Conservation (phyloP, 2,888 invertebrate genomes). For the Macrostomum cliftonense region DNA sequence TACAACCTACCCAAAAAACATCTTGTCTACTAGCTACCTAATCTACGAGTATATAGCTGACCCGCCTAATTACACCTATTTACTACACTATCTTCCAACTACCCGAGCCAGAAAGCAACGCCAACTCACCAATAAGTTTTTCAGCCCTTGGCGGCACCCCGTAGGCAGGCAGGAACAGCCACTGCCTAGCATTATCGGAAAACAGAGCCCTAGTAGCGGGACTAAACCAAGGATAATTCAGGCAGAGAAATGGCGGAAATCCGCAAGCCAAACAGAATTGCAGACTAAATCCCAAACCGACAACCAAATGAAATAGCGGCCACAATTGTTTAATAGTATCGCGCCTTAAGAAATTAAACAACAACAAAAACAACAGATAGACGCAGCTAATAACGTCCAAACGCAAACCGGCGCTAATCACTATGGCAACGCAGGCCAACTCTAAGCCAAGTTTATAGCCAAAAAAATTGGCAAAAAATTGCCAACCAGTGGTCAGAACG, state of each 20-base stretch:
- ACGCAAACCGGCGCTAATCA: slow-evolving; percentile 66
- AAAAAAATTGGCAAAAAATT: slow-evolving; percentile 76
- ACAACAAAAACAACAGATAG: slow-evolving; percentile 62
- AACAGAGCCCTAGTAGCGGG: no score
- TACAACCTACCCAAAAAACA: no score
- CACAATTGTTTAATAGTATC: slow-evolving; percentile 52
- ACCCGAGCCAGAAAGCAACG: no score
- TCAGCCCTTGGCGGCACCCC: slow-evolving; percentile 53
- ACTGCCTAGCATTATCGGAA: slow-evolving; percentile 52
- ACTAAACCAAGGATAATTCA: no score
- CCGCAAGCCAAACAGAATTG: no score
- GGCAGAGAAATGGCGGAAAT: no score
- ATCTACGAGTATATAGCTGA: no score
- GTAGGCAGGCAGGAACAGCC: slow-evolving; percentile 70
- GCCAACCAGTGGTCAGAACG: slow-evolving; percentile 54
- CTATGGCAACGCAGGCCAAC: slow-evolving; percentile 65
- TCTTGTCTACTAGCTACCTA: no score
- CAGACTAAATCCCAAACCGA: slow-evolving; percentile 26
- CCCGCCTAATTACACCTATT: no score
- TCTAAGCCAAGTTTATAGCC: slow-evolving; percentile 82
- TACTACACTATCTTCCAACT: no score
- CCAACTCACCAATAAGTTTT: slow-evolving; percentile 60
- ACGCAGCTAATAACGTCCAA: slow-evolving; percentile 70
- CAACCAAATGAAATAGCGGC: slow-evolving; percentile 61
- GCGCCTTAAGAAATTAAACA: slow-evolving; percentile 49